Evolutionary conservation across 2,113 vertebrate species (phyloP).

Genomic region (Acrocephalus arundinaceus): DNA sequence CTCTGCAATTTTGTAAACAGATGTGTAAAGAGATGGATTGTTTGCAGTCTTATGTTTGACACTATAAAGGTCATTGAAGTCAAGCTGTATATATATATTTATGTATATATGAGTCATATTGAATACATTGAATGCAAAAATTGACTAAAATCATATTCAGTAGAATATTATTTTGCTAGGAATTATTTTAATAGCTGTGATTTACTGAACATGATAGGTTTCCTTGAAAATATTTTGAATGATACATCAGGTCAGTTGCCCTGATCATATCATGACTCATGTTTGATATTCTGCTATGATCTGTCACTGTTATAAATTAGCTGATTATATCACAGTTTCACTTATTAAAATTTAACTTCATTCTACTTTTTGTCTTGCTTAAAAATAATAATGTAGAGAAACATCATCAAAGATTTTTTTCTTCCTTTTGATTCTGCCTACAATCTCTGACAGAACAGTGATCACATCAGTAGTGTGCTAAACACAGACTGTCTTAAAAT

Average conservation of each 20-base stretch:
- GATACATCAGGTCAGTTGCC: slow-evolving; percentile 17
- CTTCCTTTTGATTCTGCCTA: background rate
- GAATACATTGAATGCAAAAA: background rate
- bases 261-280: slow-evolving; percentile 15
- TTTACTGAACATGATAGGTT: background rate
- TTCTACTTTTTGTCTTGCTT: background rate
- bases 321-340: background rate
- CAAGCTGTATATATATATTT: background rate
- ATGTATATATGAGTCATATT: background rate
- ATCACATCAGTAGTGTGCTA: background rate
- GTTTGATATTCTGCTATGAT: background rate
- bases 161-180: background rate
- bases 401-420: background rate
- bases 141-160: background rate
- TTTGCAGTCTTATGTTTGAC: background rate
- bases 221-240: slow-evolving; percentile 39
- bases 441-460: background rate
- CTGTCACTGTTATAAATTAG: background rate
- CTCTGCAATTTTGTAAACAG: background rate
- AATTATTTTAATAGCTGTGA: background rate
- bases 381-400: background rate
- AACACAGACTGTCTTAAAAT: background rate
- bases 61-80: background rate
- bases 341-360: background rate
- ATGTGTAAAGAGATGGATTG: background rate